Base-by-base conservation (phyloP, 2,797 vertebrate genomes). In the Aldrovandia affinis region DNA sequence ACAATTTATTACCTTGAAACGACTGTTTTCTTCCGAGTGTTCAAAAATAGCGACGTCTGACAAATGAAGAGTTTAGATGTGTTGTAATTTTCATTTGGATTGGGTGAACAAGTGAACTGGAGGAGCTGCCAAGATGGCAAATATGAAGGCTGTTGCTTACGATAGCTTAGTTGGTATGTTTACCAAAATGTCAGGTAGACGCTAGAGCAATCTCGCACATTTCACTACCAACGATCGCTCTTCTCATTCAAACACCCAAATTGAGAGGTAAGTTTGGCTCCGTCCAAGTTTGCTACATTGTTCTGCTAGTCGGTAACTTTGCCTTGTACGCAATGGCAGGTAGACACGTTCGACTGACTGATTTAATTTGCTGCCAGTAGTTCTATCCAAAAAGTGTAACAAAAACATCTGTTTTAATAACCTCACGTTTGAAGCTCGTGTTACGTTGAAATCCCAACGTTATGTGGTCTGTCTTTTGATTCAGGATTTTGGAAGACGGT, bases 261-360 rank as follows among this genome's bases (percentile, higher is more conserved):
- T 14, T 70, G 68, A 77, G 42, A 77, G 73, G 73, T 77, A 77
- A 44, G 73, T n/a, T 47, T 47, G 36, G 42, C 42, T 77, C 73
- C 10, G 25, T 25, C 33, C 73, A 47, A n/a, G 2, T n/a, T 44
- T 22, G 22, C 20, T 25, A n/a, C 5, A 39, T 39, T 39, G 30
- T 39, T 39, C 30, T 65, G 8, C 63, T 70, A 3, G 15, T 20
- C 2, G 2, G 30, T 36, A 39, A 20, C 68, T 36, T 9, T 39
- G 33, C 33, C 28, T 36, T 39, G 68, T 77, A 77, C 10, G 39
- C 22, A 44, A 5, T 57, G 9, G 42, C 8, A 47, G 20, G 39
- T 77, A 25, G 63, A 10, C 15, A 9, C 8, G 8, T n/a, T 47
- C 39, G 2, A 8, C 22, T 47, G 5, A 10, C 7, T n/a, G 22